Evolutionary conservation across 2,888 invertebrate genomes (phyloP).

Genomic region (Acleris literana): DNA sequence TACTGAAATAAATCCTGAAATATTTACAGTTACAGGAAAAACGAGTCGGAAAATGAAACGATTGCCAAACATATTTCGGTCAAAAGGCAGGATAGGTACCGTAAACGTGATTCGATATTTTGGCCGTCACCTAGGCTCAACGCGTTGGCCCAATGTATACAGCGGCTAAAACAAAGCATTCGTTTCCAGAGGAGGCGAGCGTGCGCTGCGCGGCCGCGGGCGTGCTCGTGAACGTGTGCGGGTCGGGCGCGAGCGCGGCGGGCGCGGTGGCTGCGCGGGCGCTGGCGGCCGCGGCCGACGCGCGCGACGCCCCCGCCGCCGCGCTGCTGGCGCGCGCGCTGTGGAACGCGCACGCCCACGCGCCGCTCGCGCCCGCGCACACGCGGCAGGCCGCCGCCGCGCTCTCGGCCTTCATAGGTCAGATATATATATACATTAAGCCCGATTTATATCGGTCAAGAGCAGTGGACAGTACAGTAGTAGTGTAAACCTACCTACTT

Average conservation of each 20-base stretch:
- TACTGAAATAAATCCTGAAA: too few species aligned
- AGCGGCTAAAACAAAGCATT: too few species aligned
- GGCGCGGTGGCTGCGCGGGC: conserved; percentile 62
- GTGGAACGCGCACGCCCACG: conserved; percentile 60
- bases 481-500: too few species aligned
- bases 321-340: conserved; percentile 60
- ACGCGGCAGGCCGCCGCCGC: conserved; percentile 61
- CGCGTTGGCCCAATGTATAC: too few species aligned
- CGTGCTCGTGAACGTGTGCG: conserved; percentile 90
- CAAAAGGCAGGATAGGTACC: too few species aligned
- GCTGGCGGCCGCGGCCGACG: conserved; percentile 51
- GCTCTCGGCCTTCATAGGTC: conserved; percentile 88
- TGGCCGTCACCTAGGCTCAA: too few species aligned
- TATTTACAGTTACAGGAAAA: too few species aligned
- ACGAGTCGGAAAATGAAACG: too few species aligned
- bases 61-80: too few species aligned
- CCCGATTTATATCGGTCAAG: too few species aligned
- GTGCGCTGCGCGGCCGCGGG: conserved; percentile 91
- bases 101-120: too few species aligned
- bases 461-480: too few species aligned
- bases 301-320: conserved; percentile 50
- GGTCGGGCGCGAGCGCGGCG: conserved; percentile 58
- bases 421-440: conserved; percentile 54
- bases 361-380: conserved; percentile 51
- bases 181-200: conserved; percentile 83